phyloP scores from a whole-genome alignment of 2,888 invertebrate species.

The Congeria kusceri region DNA sequence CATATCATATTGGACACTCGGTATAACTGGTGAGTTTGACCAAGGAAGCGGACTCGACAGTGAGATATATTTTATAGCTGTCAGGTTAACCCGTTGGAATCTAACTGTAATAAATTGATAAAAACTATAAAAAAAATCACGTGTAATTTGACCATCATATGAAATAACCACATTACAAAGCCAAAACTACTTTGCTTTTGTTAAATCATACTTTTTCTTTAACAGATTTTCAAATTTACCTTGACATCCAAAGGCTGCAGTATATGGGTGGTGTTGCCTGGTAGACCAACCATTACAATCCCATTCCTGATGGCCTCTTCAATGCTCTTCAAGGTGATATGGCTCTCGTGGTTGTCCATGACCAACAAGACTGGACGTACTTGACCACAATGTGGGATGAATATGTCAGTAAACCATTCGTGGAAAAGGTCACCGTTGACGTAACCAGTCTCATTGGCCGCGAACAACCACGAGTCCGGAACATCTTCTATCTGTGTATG shows the following conservation, averaged over 20 bases:
- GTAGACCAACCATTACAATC: conserved; percentile 19
- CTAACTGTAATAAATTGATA: too few relatives aligned
- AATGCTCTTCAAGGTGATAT: conserved; percentile 11
- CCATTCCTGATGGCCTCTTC: conserved; percentile 15
- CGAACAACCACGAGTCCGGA: conserved; percentile 26
- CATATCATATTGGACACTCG: too few relatives aligned
- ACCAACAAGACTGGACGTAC: conserved; percentile 30
- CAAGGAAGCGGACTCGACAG: too few relatives aligned
- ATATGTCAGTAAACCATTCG: conserved; percentile 23
- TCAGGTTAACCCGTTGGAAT: too few relatives aligned
- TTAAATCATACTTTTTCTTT: too few relatives aligned
- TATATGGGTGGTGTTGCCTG: conserved; percentile 33
- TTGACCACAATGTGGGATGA: conserved; percentile 35
- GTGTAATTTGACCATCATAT: too few relatives aligned
- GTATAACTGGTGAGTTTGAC: too few relatives aligned
- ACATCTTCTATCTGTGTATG: conserved; percentile 25
- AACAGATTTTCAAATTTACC: not conserved
- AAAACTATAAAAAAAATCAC: too few relatives aligned
- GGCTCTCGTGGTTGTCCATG: conserved; percentile 29
- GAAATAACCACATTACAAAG: too few relatives aligned
- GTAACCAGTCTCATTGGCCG: conserved; percentile 19
- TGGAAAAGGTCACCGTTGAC: conserved; percentile 33
- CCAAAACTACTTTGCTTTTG: too few relatives aligned
- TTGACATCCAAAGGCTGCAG: conserved; percentile 31
- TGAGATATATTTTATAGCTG: too few relatives aligned